phyloP scores from a whole-genome alignment of 2,113 vertebrate species.

The Nothocercus nigrocapillus region DNA sequence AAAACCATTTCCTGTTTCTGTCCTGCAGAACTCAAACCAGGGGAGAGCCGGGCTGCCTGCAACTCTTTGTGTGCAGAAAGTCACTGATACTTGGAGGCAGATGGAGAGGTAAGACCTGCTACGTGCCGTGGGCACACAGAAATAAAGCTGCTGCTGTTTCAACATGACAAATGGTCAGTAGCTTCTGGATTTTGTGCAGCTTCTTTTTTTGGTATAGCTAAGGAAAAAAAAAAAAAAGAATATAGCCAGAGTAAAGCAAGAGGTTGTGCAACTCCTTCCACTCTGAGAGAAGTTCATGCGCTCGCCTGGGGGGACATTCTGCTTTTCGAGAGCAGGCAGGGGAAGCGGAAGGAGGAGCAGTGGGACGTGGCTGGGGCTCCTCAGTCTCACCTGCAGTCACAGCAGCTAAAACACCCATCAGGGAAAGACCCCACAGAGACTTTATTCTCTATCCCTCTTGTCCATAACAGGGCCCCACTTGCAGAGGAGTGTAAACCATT shows the following conservation, averaged over 20 bases:
- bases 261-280: neutral
- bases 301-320: neutral
- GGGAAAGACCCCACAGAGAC: neutral
- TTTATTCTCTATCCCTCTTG: neutral
- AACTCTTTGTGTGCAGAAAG: neutral
- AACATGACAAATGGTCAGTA: neutral
- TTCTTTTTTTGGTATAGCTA: neutral
- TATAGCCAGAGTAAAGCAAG: neutral
- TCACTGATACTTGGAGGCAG: accelerated
- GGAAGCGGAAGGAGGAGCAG: neutral
- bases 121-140: accelerated
- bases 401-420: neutral
- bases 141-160: neutral
- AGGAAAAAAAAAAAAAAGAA: neutral
- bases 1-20: neutral
- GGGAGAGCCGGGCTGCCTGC: neutral
- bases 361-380: neutral
- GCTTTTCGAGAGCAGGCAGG: neutral
- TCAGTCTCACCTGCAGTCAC: neutral
- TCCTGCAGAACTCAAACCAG: neutral
- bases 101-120: neutral
- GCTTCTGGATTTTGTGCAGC: neutral
- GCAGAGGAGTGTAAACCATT: neutral
- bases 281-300: neutral
- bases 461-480: neutral